These are phyloP conservation scores for Psilopogon haemacephalus DNA, from an alignment of 2,113 vertebrate species.

Conservation along the genomic window DNA sequence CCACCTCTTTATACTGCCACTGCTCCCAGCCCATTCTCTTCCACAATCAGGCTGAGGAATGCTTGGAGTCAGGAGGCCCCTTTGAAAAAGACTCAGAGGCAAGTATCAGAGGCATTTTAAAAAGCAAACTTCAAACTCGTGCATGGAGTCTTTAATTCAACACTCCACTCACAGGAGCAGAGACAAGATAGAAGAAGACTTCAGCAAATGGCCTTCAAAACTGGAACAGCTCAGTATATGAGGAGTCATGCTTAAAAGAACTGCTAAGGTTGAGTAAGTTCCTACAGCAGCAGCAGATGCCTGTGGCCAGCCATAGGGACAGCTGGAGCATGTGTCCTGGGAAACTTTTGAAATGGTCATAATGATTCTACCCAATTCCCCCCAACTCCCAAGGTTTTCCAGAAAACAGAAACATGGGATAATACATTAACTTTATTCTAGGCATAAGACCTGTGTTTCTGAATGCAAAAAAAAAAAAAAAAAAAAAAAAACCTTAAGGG, in stretches of 20 bases:
- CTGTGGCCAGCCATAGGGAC: background rate
- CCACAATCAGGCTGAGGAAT: background rate
- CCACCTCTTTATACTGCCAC: background rate
- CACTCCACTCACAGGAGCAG: background rate
- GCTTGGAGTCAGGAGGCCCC: background rate
- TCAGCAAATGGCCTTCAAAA: background rate
- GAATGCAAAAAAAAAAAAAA: too few relatives aligned
- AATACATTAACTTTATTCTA: background rate
- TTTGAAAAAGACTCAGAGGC: background rate
- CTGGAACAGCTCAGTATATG: background rate
- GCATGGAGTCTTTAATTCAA: background rate
- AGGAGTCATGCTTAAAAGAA: background rate
- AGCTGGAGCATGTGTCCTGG: background rate
- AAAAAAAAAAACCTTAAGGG: too few relatives aligned
- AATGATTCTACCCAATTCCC: background rate
- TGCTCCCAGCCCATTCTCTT: background rate
- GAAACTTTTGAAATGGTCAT: background rate
- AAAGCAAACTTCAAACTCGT: background rate
- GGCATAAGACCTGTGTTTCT: too few relatives aligned
- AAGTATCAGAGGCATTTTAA: background rate
- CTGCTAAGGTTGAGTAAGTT: background rate
- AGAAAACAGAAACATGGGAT: background rate
- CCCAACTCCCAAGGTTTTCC: background rate
- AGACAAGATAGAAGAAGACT: fast-evolving
- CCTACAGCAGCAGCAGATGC: fast-evolving